phyloP scores from a whole-genome alignment of 2,888 invertebrate species.

The Diploptera punctata region DNA sequence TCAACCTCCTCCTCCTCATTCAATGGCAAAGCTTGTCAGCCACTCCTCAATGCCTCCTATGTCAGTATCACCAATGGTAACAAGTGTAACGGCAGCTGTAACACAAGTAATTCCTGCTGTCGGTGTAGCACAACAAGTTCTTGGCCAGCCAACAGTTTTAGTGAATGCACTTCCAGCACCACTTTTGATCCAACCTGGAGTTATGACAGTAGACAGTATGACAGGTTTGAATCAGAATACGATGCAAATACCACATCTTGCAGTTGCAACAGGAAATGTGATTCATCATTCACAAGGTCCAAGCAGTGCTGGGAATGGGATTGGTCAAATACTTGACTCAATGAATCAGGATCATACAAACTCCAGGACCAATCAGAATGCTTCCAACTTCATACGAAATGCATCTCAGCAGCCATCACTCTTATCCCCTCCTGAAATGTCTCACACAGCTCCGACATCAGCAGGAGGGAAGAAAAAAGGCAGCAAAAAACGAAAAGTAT shows the following conservation, averaged over 20 bases:
- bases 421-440: conserved; percentile 32
- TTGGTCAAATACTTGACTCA: conserved; percentile 35
- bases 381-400: conserved; percentile 50
- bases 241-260: conserved; percentile 69
- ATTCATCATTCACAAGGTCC: conserved; percentile 62
- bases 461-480: conserved; percentile 70
- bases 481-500: conserved; percentile 75
- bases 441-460: conserved; percentile 52
- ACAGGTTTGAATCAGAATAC: conserved; percentile 66
- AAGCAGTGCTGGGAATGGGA: conserved; percentile 11
- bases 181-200: conserved; percentile 78
- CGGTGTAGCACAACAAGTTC: conserved; percentile 68
- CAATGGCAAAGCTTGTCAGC: conserved; percentile 56
- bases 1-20: conserved; percentile 66
- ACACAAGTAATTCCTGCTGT: conserved; percentile 69
- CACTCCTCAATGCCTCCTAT: conserved; percentile 63
- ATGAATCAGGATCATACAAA: conserved; percentile 58
- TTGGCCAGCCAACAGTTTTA: conserved; percentile 72
- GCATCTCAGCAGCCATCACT: conserved; percentile 42
- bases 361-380: conserved; percentile 45
- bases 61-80: conserved; percentile 66
- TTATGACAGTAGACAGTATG: conserved; percentile 78
- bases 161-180: conserved; percentile 81
- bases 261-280: conserved; percentile 68
- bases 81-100: conserved; percentile 60